Evolutionary conservation across 2,113 vertebrate species (phyloP).

Genomic region (Odontophorus gujanensis): DNA sequence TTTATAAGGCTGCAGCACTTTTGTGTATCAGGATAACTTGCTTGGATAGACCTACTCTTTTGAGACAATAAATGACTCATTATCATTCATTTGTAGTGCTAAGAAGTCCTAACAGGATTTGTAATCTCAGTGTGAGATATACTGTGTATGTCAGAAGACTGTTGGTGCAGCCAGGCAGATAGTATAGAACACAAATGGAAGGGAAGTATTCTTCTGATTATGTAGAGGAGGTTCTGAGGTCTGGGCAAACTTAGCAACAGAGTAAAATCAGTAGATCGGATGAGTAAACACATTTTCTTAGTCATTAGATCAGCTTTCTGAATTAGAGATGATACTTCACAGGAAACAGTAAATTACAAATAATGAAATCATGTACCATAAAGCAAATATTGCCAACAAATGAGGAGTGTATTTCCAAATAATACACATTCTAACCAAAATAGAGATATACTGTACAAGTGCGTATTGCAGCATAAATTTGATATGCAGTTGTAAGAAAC

Average conservation of each 20-base stretch:
- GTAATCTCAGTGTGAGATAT: background rate
- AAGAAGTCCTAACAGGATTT: background rate
- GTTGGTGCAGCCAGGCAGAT: background rate
- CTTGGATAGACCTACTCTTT: background rate
- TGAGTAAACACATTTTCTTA: background rate
- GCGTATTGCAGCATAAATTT: background rate
- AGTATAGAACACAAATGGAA: background rate
- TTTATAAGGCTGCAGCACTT: conserved; percentile 1
- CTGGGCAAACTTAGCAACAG: background rate
- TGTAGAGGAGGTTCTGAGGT: background rate
- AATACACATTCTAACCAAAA: background rate
- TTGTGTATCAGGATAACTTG: background rate
- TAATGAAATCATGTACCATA: background rate
- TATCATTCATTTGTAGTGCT: conserved; percentile 6
- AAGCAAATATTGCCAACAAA: background rate
- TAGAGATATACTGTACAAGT: background rate
- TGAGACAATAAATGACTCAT: conserved; percentile 1
- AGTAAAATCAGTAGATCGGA: background rate
- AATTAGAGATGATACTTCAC: background rate
- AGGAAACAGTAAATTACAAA: background rate
- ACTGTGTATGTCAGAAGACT: background rate
- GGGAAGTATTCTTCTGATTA: background rate
- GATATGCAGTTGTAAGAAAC: background rate
- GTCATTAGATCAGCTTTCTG: background rate
- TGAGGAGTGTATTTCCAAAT: background rate